Base-by-base conservation (phyloP, 2,888 invertebrate species). In the Euplexia lucipara region DNA sequence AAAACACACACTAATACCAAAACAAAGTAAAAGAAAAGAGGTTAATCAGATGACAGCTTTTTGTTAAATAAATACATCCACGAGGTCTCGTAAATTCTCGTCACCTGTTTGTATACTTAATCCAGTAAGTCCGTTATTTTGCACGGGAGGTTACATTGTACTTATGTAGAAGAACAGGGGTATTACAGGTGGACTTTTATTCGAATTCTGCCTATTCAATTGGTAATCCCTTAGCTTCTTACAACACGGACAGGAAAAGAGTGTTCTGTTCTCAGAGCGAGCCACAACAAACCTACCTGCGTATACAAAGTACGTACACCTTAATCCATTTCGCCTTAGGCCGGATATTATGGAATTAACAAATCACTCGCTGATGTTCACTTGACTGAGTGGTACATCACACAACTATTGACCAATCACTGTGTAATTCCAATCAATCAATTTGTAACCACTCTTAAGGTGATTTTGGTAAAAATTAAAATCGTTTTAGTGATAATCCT, bases 301-400 rank as follows among this genome's bases (percentile, higher is more conserved):
- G 3, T 51, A 41, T 35, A 51, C 16, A 10, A 26, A 12, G 34
- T 30, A 26, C 2, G 16, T 26, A 67, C 16, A 35, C 7, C 34
- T 57, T 47, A 67, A 65, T 67, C 57, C 39, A 20, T 57, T 67
- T 39, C 16, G 34, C 47, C 26, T 66, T 35, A 68, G n/a, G 16
- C 30, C 12, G 9, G 6, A 12, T 64, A n/a, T 52, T 16, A 52
- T 9, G n/a, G 26, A 26, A 26, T 26, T 26, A 26, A 26, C 3
- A 16, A 35, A 44, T 53, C 6, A 30, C 14, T 37, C 26, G 8
- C 20, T n/a, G 9, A 32, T n/a, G 16, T 18, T 30, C 10, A 54
- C 18, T 0, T 26, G 34, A 3, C 35, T 10, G 6, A 22, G 47
- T 30, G 32, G 20, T 32, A 45, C 4, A 34, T 52, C 3, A 30